These are phyloP conservation scores for Sinotaia quadrata DNA, from an alignment of 2,888 invertebrate genomes.

Conservation along the genomic window DNA sequence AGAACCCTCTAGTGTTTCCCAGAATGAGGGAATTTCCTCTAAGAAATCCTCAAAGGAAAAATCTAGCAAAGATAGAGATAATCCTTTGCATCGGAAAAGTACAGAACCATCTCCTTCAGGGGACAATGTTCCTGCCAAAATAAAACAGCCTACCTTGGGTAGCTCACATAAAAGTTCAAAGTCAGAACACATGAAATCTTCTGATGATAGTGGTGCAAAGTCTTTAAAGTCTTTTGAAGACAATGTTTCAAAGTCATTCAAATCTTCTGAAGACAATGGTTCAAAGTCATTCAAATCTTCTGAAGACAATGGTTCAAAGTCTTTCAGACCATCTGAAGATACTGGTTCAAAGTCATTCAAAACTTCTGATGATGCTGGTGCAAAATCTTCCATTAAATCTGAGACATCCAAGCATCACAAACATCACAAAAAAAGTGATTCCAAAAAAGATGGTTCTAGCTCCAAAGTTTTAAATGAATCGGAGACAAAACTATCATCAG, in stretches of 20 bases:
- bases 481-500: conserved; percentile 11
- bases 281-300: too few relatives aligned
- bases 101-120: neutral
- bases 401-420: conserved; percentile 27
- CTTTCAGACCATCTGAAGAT: too few relatives aligned
- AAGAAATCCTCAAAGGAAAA: conserved; percentile 5
- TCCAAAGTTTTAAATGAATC: conserved; percentile 21
- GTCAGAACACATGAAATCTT: conserved; percentile 24
- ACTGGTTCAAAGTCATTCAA: too few relatives aligned
- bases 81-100: neutral
- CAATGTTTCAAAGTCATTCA: too few relatives aligned
- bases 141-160: conserved; percentile 5
- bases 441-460: neutral
- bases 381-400: conserved; percentile 27
- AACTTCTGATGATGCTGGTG: conserved; percentile 31
- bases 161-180: neutral
- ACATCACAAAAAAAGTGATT: conserved; percentile 5
- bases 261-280: too few relatives aligned
- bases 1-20: neutral
- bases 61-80: conserved; percentile 7
- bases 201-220: conserved; percentile 30
- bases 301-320: too few relatives aligned
- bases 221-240: too few relatives aligned
- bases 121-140: neutral
- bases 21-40: neutral